Conservation (phyloP, 2,797 vertebrate species). For the Thunnus albacares region DNA sequence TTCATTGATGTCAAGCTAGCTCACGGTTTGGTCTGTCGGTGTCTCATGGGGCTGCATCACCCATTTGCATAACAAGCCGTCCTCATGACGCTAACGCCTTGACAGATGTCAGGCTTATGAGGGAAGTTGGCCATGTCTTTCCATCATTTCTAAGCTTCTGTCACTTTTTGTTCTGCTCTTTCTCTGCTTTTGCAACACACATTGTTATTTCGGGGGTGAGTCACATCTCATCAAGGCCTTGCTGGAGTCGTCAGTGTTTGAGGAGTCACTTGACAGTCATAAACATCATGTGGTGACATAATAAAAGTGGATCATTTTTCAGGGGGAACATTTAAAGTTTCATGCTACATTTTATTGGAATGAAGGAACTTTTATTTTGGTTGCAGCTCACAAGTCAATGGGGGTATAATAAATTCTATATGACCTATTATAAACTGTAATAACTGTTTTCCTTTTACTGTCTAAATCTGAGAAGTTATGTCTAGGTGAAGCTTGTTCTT, state of each 20-base stretch:
- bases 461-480: slow-evolving; percentile 4
- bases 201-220: slow-evolving; percentile 42
- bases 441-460: slow-evolving; percentile 22
- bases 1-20: slow-evolving; percentile 58
- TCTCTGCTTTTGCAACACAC: slow-evolving; percentile 6
- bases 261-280: slow-evolving; percentile 48
- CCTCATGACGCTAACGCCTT: slow-evolving; percentile 58
- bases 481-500: neutral
- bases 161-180: slow-evolving; percentile 39
- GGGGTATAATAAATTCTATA: neutral
- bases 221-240: slow-evolving; percentile 44
- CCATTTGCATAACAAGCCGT: slow-evolving; percentile 79
- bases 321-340: slow-evolving; percentile 34
- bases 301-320: slow-evolving; percentile 47
- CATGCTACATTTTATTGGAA: slow-evolving; percentile 33
- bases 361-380: slow-evolving; percentile 30
- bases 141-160: slow-evolving; percentile 38
- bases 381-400: slow-evolving; percentile 24
- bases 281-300: slow-evolving; percentile 27
- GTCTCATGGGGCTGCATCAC: slow-evolving; percentile 55
- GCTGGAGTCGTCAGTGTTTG: slow-evolving; percentile 24
- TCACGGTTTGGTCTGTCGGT: slow-evolving; percentile 48
- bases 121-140: slow-evolving; percentile 39
- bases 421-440: slow-evolving; percentile 22
- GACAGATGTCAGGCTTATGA: slow-evolving; percentile 73